Percentiles rank a stretch among this genome's conserved stretches.
These are phyloP conservation scores for Lysandra bellargus DNA, from an alignment of 2,888 invertebrate genomes.

Conservation along the genomic window DNA sequence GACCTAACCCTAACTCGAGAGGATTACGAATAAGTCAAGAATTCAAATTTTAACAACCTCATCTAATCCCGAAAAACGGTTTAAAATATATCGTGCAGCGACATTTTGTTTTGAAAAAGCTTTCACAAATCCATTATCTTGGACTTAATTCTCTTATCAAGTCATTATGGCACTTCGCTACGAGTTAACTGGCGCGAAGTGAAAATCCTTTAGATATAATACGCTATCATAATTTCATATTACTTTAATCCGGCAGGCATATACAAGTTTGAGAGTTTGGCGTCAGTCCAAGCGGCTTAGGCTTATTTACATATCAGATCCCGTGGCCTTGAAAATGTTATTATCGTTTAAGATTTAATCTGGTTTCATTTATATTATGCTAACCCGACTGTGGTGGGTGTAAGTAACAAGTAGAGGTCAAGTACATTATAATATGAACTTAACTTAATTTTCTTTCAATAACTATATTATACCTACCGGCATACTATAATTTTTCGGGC, in stretches of 20 bases:
- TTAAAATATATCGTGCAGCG: neutral
- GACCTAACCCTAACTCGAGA: neutral
- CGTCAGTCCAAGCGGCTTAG: constrained; percentile 38
- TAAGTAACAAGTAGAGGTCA: constrained; percentile 1
- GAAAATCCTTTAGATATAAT: constrained; percentile 20
- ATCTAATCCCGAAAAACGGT: neutral
- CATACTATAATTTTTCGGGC: too few relatives aligned
- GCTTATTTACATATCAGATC: constrained; percentile 38
- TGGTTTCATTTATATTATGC: neutral
- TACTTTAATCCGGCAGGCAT: constrained; percentile 31
- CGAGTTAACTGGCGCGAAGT: constrained; percentile 11
- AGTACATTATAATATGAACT: neutral
- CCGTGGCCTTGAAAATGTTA: constrained; percentile 36
- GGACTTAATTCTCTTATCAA: constrained; percentile 19
- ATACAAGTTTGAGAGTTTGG: constrained; percentile 38
- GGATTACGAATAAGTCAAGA: neutral
- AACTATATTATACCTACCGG: too few relatives aligned
- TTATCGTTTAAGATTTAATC: constrained; percentile 15
- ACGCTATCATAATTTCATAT: constrained; percentile 31
- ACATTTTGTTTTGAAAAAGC: neutral
- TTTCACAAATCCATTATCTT: constrained; percentile 12
- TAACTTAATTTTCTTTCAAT: too few relatives aligned
- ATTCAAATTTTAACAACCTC: neutral
- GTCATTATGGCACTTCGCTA: constrained; percentile 7
- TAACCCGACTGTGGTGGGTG: neutral